Base-by-base conservation (phyloP, 2,888 invertebrate genomes). In the Crematogaster levior region DNA sequence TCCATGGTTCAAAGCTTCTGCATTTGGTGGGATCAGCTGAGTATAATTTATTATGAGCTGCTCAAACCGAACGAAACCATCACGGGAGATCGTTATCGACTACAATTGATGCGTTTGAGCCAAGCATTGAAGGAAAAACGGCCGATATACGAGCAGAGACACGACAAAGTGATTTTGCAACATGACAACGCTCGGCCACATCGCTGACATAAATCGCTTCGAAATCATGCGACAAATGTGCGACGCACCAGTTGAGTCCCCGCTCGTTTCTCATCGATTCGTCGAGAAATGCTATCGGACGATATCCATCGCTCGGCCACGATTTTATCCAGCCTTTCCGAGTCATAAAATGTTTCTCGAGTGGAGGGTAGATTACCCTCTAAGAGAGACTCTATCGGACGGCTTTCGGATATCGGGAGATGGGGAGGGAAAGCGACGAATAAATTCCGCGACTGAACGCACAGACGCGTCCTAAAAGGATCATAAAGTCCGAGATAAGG, bases 301-400 rank as follows among this genome's bases (percentile, higher is more conserved):
- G 68, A 51, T 60, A 56, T 60, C 79, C 70, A 51, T 79, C 72
- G 65, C 40, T 18, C 40, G 77, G 48, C n/a, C 68, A 48, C 66
- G 68, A 75, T 81, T 83, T 85, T 82, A 85, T 85, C 86, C 77
- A 40, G 37, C 53, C 48, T 75, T 84, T 86, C 85, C 87, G 82
- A 63, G 24, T 75, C 86, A 83, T 87, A 86, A 87, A 87, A 79
- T 84, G 77, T 73, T 80, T 79, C 81, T 80, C 80, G 75, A 68
- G 46, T 56, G 65, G 63, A 61, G 83, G 82, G 66, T 77, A 58
- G 86, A 85, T 86, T 85, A 77, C 63, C 77, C 40, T 74, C 65
- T 53, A 27, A 56, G 56, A 66, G 73, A 73, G 61, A 70, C 65
- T 73, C 82, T 43, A 74, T 73, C 46, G 81, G 43, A 3, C 43